phyloP scores from a whole-genome alignment of 2,797 vertebrate genomes.

The Tragelaphus eurycerus region DNA sequence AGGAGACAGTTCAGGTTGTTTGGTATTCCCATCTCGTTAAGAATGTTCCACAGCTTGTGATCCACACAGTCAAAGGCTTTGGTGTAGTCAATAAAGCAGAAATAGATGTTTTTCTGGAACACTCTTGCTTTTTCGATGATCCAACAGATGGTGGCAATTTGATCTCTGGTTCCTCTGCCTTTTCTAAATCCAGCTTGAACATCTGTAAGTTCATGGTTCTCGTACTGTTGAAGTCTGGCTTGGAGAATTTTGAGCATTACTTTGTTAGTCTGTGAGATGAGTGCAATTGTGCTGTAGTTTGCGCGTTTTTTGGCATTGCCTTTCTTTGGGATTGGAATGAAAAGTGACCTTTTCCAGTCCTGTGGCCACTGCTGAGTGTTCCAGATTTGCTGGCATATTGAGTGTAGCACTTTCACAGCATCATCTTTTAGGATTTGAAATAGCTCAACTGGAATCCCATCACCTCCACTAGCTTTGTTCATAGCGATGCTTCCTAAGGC shows the following conservation, averaged over 20 bases:
- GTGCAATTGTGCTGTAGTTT: background rate
- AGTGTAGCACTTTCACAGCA: background rate
- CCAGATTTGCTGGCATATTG: background rate
- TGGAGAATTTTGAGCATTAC: background rate
- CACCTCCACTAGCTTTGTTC: background rate
- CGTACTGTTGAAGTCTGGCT: background rate
- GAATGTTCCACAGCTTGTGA: too few relatives aligned
- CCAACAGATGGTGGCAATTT: background rate
- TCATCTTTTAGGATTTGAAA: background rate
- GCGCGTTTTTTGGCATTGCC: accelerated
- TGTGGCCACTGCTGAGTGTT: background rate
- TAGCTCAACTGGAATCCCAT: background rate
- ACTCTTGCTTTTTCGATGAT: background rate
- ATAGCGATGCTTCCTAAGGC: background rate
- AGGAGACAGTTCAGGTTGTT: too few relatives aligned
- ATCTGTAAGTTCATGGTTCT: background rate
- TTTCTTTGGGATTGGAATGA: background rate
- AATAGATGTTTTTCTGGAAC: too few relatives aligned
- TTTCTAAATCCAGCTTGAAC: background rate
- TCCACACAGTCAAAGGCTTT: too few relatives aligned
- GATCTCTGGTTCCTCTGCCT: background rate
- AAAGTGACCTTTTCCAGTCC: background rate
- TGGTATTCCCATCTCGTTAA: too few relatives aligned
- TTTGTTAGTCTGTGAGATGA: background rate
- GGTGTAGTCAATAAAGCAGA: too few relatives aligned